Evolutionary conservation across 2,888 invertebrate species (phyloP).

Genomic region (Oxytorus armatus): DNA sequence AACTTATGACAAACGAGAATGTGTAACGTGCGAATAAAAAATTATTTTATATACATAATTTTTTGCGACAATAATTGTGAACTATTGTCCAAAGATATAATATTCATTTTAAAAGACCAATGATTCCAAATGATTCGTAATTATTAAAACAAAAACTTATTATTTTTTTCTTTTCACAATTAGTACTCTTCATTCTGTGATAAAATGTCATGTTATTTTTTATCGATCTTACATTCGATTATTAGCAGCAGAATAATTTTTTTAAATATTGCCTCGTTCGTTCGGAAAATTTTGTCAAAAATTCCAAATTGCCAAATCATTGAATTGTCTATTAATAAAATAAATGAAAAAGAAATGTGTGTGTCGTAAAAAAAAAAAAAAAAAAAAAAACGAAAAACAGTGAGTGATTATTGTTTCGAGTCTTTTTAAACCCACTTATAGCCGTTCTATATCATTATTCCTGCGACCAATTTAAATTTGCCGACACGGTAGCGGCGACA

Average conservation of each 20-base stretch:
- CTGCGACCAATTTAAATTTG: conserved; percentile 50
- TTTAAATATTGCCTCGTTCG: too few species aligned
- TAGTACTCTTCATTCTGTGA: neutral
- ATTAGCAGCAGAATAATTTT: too few species aligned
- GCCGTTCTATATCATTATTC: conserved; percentile 39
- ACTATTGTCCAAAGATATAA: neutral
- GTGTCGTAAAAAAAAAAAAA: too few species aligned
- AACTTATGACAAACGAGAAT: too few species aligned
- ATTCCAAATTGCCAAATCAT: conserved; percentile 30
- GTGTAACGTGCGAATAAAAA: too few species aligned
- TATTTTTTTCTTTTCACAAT: neutral
- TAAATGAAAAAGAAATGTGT: conserved; percentile 24
- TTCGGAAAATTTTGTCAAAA: neutral
- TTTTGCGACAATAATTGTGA: neutral
- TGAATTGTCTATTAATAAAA: conserved; percentile 48
- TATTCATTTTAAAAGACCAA: too few species aligned
- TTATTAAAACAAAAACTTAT: neutral
- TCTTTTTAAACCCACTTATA: conserved; percentile 45
- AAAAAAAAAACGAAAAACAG: conserved; percentile 34
- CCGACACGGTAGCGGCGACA: conserved; percentile 25
- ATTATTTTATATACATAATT: neutral
- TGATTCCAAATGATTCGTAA: too few species aligned
- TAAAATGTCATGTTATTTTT: too few species aligned
- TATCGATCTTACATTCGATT: too few species aligned
- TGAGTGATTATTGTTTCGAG: conserved; percentile 31